phyloP scores from a whole-genome alignment of 2,113 vertebrate species.

The Myotis yumanensis region DNA sequence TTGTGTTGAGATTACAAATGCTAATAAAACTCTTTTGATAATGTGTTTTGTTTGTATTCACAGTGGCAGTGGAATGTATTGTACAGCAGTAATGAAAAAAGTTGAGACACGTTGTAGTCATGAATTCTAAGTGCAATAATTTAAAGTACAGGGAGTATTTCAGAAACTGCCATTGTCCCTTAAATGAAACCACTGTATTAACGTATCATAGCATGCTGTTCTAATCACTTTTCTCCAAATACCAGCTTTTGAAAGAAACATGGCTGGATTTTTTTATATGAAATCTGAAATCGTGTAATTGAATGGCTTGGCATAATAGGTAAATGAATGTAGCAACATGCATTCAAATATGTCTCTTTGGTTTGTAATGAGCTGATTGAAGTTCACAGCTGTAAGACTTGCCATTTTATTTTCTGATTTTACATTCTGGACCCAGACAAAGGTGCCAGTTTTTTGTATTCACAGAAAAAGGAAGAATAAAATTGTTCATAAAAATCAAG shows the following conservation, averaged over 20 bases:
- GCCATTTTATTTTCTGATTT: constrained; percentile 70
- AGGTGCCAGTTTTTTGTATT: constrained; percentile 53
- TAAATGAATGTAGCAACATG: constrained; percentile 62
- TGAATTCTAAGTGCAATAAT: constrained; percentile 57
- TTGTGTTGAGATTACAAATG: constrained; percentile 40
- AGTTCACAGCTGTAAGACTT: constrained; percentile 62
- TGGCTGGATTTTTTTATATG: constrained; percentile 61
- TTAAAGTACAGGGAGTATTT: constrained; percentile 60
- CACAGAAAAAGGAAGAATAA: constrained; percentile 53
- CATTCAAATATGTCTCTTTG: constrained; percentile 60
- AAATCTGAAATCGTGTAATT: constrained; percentile 64
- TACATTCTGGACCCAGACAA: constrained; percentile 73
- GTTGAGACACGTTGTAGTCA: constrained; percentile 43
- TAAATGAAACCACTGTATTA: constrained; percentile 68
- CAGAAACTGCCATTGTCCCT: constrained; percentile 54
- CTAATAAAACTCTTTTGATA: constrained; percentile 58
- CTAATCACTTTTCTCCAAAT: constrained; percentile 71
- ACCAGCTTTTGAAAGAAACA: constrained; percentile 70
- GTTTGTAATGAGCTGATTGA: constrained; percentile 69
- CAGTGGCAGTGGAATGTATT: constrained; percentile 44
- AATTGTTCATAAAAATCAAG: constrained; percentile 62
- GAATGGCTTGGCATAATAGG: constrained; percentile 64
- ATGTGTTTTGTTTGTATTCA: constrained; percentile 67
- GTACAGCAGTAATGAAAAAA: constrained; percentile 54
- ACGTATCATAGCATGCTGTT: constrained; percentile 64